Percentiles rank a stretch among this genome's conserved stretches.
These are phyloP conservation scores for Erebia ligea DNA, from an alignment of 2,888 invertebrate genomes.

Conservation along the genomic window DNA sequence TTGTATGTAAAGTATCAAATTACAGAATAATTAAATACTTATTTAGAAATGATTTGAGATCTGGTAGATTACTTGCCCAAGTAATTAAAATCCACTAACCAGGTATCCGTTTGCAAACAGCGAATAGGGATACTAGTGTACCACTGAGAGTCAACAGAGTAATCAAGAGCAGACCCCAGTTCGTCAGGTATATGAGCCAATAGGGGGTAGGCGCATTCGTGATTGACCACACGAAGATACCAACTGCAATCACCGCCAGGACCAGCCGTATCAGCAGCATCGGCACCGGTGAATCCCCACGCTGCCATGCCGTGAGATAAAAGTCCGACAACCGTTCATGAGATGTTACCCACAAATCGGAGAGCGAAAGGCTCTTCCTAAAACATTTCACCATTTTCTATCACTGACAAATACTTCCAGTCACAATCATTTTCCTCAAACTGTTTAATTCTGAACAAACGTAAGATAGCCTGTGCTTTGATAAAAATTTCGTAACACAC, in stretches of 20 bases:
- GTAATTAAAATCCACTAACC: constrained; percentile 51
- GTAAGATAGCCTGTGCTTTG: constrained; percentile 19
- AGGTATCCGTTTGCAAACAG: constrained; percentile 49
- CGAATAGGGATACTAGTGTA: constrained; percentile 57
- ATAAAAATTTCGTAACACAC: constrained; percentile 50
- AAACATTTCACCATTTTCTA: constrained; percentile 68
- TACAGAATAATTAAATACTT: too few species aligned
- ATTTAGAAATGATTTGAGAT: too few species aligned
- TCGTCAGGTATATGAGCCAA: constrained; percentile 73
- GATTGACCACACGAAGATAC: constrained; percentile 65
- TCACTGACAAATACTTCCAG: constrained; percentile 30
- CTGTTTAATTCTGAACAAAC: constrained; percentile 1
- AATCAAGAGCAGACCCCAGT: constrained; percentile 71
- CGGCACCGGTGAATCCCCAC: constrained; percentile 66
- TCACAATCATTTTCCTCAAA: constrained; percentile 12
- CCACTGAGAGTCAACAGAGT: constrained; percentile 56
- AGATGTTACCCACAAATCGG: constrained; percentile 68
- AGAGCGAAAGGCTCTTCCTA: constrained; percentile 59
- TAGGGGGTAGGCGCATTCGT: constrained; percentile 48
- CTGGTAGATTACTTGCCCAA: background rate
- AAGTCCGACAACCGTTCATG: constrained; percentile 70
- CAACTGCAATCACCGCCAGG: constrained; percentile 53
- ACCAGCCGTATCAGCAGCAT: constrained; percentile 62
- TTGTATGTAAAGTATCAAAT: too few species aligned
- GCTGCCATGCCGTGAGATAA: constrained; percentile 74